Conservation (phyloP, 2,797 vertebrate species). For the Urosaurus nigricauda region DNA sequence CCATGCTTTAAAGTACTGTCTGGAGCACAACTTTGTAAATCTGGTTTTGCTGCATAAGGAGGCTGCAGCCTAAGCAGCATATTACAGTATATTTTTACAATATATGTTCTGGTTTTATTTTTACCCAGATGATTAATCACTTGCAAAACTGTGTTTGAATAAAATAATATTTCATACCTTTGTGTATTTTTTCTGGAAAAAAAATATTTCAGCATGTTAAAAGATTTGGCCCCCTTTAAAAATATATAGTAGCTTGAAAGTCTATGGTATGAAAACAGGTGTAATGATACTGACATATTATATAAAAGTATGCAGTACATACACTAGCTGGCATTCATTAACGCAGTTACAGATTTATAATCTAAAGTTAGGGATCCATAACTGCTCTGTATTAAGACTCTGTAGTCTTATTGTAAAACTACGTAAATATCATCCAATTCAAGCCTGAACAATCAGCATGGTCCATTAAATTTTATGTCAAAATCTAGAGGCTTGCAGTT, state of each 20-base stretch:
- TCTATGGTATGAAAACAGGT: background rate
- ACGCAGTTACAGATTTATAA: too few species aligned
- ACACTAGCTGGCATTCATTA: too few species aligned
- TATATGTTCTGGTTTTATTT: constrained; percentile 74
- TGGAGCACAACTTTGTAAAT: constrained; percentile 63
- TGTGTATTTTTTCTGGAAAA: background rate
- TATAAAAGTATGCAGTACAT: too few species aligned
- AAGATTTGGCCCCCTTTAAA: background rate
- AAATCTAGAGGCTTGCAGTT: background rate
- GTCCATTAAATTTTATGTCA: background rate
- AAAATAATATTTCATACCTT: constrained; percentile 31
- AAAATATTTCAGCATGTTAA: background rate
- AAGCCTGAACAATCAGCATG: background rate
- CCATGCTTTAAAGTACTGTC: constrained; percentile 41
- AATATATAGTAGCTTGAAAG: background rate
- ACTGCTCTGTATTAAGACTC: too few species aligned
- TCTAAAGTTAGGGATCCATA: too few species aligned
- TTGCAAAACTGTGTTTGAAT: constrained; percentile 58
- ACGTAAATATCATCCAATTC: background rate
- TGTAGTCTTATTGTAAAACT: background rate
- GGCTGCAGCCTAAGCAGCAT: constrained; percentile 54
- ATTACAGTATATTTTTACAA: constrained; percentile 75
- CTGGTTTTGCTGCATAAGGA: constrained; percentile 44
- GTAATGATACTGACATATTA: background rate
- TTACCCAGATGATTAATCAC: constrained; percentile 73